A percentile compares a stretch with the other conserved stretches of the same genome.
Conservation (phyloP, 2,113 vertebrate genomes). For the Myiozetetes cayanensis region DNA sequence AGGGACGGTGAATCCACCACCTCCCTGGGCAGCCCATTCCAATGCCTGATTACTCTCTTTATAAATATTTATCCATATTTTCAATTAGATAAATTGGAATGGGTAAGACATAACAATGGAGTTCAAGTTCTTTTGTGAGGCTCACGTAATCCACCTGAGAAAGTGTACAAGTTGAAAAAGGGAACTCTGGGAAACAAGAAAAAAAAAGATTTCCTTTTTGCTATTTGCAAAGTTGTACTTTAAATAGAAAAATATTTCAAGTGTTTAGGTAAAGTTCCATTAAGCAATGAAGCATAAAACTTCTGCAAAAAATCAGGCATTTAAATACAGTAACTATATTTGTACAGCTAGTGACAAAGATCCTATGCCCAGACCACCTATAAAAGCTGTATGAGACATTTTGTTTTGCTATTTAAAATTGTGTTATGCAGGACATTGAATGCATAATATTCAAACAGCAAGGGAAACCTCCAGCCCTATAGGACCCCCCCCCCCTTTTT, state of each 20-base stretch:
- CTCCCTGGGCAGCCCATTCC: no score
- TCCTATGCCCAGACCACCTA: neutral
- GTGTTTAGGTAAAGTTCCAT: neutral
- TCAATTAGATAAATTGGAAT: constrained; percentile 39
- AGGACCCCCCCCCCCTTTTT: no score
- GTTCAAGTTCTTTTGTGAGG: constrained; percentile 9
- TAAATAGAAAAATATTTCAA: neutral
- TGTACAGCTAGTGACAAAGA: neutral
- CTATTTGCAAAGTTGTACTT: constrained; percentile 24
- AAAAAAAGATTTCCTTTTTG: neutral
- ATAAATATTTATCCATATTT: constrained; percentile 37
- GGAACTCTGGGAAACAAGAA: neutral
- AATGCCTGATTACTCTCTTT: no score
- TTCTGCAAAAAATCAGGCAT: neutral
- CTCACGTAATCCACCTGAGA: neutral
- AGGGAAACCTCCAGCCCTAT: neutral
- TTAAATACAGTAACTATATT: neutral
- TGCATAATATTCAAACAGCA: neutral
- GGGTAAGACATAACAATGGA: constrained; percentile 34
- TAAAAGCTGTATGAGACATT: neutral
- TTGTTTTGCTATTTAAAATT: neutral
- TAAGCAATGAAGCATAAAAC: neutral
- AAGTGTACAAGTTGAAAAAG: neutral
- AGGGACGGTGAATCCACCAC: no score
- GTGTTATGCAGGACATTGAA: neutral